Base-by-base conservation (phyloP, 2,113 vertebrate genomes). In the Lathamus discolor region DNA sequence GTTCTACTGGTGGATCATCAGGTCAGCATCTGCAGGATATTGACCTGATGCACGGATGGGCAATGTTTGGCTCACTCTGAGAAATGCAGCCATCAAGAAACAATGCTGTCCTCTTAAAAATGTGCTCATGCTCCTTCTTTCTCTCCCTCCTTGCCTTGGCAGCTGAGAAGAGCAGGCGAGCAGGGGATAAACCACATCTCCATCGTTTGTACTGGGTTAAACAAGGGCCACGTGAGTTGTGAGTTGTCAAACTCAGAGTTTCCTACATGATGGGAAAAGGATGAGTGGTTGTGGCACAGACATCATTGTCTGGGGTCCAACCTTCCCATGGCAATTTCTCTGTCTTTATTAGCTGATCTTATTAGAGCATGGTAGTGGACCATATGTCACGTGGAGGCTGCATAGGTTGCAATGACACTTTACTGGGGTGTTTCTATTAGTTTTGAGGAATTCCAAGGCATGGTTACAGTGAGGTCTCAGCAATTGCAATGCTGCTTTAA, bases 401-500 rank as follows among this genome's bases (percentile, higher is more conserved):
- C 11, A 2, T 15, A 7, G 55, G 8, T 59, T 82, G 41, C 33
- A 75, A 17, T 37, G 35, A 75, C 12, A 22, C 35, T 90, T 86
- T 90, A 27, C 7, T 77, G 49, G 49, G 8, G 13, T 62, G n/a
- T 55, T 89, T 62, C 63, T 28, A 66, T 61, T 14, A 76, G 5
- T 69, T 80, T 76, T 52, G 37, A 66, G 43, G 35, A 61, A 68
- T 87, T 76, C n/a, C 31, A 73, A 91, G 74, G 31, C 13, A 9
- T 0, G 2, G 39, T 68, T 82, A 72, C 43, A 44, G 23, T 29
- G 39, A 68, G 18, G 48, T 7, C n/a, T 88, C 46, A 92, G 8
- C 78, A 91, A 91, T 79, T 83, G 55, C 17, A 17, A 73, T 89
- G 28, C 33, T 87, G 41, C 31, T 91, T 75, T 85, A 64, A 86